Evolutionary conservation across 2,113 vertebrate species (phyloP).

Genomic region (Scomber japonicus): DNA sequence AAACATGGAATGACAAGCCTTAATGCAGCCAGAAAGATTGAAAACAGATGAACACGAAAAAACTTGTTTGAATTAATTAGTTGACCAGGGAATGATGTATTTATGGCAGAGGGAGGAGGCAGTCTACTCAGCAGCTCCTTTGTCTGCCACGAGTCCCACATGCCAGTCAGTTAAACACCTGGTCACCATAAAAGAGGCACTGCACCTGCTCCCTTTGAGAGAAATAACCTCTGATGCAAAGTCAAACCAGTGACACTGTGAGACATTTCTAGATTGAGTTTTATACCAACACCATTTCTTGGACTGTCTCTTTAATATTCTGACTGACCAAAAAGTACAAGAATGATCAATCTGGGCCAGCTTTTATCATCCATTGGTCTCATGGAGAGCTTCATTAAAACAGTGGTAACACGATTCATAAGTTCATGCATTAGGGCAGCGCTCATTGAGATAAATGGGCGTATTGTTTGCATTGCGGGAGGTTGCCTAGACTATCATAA

Average conservation of each 20-base stretch:
- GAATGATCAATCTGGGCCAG: not conserved
- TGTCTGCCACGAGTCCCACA: no score
- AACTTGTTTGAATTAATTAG: no score
- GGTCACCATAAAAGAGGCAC: no score
- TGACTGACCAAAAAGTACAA: not conserved
- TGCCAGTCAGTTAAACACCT: no score
- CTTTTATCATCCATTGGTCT: not conserved
- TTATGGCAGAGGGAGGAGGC: no score
- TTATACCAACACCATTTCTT: not conserved
- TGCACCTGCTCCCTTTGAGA: no score
- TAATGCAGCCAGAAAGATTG: no score
- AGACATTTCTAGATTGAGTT: not conserved
- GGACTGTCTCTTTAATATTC: not conserved
- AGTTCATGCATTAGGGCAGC: not conserved
- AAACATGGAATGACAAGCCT: no score
- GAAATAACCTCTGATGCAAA: no score
- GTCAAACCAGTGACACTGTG: no score
- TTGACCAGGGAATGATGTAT: no score
- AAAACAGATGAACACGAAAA: no score
- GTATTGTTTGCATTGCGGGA: constrained; percentile 21
- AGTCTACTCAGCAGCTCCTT: not conserved
- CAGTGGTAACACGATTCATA: not conserved
- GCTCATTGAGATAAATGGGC: constrained; percentile 7
- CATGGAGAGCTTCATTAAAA: constrained; percentile 19
- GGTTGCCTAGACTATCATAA: constrained; percentile 8